Evolutionary conservation across 2,797 vertebrate genomes (phyloP).

Genomic region (Xiphophorus birchmanni): DNA sequence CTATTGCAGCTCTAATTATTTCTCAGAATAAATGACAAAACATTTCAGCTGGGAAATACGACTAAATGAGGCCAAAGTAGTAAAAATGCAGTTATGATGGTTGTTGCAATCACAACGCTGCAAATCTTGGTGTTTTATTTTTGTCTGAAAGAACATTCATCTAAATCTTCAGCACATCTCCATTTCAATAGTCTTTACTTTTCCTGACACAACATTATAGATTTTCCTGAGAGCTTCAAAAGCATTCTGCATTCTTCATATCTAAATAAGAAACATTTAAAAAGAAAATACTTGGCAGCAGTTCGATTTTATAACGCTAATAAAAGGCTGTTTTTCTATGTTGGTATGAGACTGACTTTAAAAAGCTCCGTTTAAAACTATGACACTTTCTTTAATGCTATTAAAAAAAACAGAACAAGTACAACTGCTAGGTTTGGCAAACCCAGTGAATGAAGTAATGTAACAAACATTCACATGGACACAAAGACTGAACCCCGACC

Average conservation of each 20-base stretch:
- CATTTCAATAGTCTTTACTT: neutral
- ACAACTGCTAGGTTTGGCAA: neutral
- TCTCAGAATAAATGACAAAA: neutral
- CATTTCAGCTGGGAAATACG: neutral
- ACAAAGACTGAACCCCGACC: constrained; percentile 59
- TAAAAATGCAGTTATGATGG: neutral
- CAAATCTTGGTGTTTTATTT: neutral
- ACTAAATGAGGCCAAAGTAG: neutral
- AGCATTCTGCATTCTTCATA: neutral
- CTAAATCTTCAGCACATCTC: neutral
- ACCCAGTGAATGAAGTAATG: constrained; percentile 2
- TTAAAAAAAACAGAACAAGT: neutral
- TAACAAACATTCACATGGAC: constrained; percentile 38
- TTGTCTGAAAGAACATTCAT: neutral
- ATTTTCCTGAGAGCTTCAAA: neutral
- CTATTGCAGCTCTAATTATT: neutral
- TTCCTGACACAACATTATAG: neutral
- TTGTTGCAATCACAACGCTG: neutral
- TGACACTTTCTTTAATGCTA: neutral
- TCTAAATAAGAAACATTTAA: neutral
- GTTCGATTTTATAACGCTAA: neutral
- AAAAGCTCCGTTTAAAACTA: neutral
- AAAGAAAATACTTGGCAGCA: neutral
- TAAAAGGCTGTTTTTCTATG: neutral
- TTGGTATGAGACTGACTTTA: neutral